phyloP scores from a whole-genome alignment of 2,113 vertebrate species.

The Microtus oregoni region DNA sequence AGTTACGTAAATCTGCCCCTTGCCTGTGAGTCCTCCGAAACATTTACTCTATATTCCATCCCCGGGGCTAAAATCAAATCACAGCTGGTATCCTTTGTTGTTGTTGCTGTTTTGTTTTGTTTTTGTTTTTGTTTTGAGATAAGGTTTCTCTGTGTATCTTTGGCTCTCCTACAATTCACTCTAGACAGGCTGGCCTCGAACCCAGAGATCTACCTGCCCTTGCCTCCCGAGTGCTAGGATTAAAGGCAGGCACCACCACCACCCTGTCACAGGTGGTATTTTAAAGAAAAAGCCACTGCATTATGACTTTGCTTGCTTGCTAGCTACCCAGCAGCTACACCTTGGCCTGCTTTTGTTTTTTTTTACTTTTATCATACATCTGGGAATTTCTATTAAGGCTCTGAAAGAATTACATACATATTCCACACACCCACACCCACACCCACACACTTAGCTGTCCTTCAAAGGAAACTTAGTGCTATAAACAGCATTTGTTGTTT shows the following conservation, averaged over 20 bases:
- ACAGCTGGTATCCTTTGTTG: not conserved
- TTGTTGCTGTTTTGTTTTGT: too few relatives aligned
- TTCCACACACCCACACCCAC: not conserved
- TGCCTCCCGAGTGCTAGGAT: too few relatives aligned
- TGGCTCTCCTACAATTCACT: too few relatives aligned
- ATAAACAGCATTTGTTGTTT: not conserved
- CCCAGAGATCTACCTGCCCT: too few relatives aligned
- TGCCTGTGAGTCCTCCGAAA: not conserved
- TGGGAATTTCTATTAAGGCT: not conserved
- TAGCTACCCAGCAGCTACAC: not conserved
- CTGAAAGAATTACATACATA: not conserved
- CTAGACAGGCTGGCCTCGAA: too few relatives aligned
- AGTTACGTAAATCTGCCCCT: not conserved
- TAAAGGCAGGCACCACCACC: too few relatives aligned
- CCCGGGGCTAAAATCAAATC: constrained; percentile 41
- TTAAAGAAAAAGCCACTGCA: constrained; percentile 4
- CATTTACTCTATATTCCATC: constrained; percentile 11
- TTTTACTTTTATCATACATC: not conserved
- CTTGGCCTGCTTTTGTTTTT: not conserved
- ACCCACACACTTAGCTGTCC: not conserved
- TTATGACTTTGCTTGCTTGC: not conserved
- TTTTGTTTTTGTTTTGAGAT: too few relatives aligned
- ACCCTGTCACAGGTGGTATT: not conserved
- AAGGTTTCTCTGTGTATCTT: too few relatives aligned
- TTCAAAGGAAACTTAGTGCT: not conserved